Conservation (phyloP, 1,140 invertebrate species). For the Acromyrmex echinatior region DNA sequence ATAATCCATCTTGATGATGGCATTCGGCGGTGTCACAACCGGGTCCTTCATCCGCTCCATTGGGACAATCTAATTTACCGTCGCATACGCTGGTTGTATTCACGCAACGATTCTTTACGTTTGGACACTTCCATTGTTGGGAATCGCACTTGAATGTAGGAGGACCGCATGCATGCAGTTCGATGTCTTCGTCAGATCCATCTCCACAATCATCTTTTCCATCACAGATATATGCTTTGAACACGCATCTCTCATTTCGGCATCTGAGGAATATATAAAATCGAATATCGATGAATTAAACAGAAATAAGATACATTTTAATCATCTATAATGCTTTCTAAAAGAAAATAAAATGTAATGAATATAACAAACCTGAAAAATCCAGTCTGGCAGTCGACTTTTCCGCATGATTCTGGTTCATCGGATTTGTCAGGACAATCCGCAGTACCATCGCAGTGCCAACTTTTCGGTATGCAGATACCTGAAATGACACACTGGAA, state of each 20-base stretch:
- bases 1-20: slow-evolving; percentile 90
- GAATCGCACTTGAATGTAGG: slow-evolving; percentile 92
- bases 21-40: slow-evolving; percentile 94
- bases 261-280: slow-evolving; percentile 84
- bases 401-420: slow-evolving; percentile 94
- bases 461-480: slow-evolving; percentile 96
- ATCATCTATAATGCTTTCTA: neutral
- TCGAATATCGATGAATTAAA: neutral
- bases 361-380: slow-evolving; percentile 89
- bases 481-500: slow-evolving; percentile 95
- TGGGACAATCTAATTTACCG: slow-evolving; percentile 94
- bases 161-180: slow-evolving; percentile 91
- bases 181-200: slow-evolving; percentile 94
- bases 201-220: slow-evolving; percentile 98
- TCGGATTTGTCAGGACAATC: slow-evolving; percentile 98
- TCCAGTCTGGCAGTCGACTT: slow-evolving; percentile 91
- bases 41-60: slow-evolving; percentile 96
- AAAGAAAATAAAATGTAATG: neutral
- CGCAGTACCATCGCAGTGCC: slow-evolving; percentile 97
- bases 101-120: slow-evolving; percentile 91
- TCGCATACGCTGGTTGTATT: slow-evolving; percentile 95
- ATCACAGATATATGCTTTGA: slow-evolving; percentile 98
- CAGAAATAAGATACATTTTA: neutral
- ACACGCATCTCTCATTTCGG: slow-evolving; percentile 96
- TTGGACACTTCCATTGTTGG: slow-evolving; percentile 94